Evolutionary conservation across 2,113 vertebrate species (phyloP).

Genomic region (rabbit (Oryctolagus cuniculus)): DNA sequence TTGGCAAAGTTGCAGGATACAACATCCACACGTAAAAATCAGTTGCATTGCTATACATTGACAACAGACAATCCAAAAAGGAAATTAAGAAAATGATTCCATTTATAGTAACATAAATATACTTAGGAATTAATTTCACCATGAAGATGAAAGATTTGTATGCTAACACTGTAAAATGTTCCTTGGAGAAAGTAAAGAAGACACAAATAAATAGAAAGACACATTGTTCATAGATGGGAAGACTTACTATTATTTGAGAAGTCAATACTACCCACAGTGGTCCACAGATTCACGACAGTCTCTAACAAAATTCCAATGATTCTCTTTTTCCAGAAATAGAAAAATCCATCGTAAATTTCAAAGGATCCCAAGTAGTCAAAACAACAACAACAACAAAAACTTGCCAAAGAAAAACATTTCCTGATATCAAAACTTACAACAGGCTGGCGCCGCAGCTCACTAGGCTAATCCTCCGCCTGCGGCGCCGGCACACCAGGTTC

Average conservation of each 20-base stretch:
- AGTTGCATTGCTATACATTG: not conserved
- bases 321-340: not conserved
- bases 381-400: slow-evolving; percentile 14
- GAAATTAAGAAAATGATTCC: slow-evolving; percentile 26
- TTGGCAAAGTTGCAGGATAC: not conserved
- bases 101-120: not conserved
- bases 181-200: slow-evolving; percentile 24
- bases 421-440: slow-evolving; percentile 18
- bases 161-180: not conserved
- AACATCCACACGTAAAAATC: not conserved
- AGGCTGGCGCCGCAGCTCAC: no score
- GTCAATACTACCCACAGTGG: not conserved
- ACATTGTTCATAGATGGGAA: not conserved
- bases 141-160: not conserved
- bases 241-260: not conserved
- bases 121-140: not conserved
- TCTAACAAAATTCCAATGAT: slow-evolving; percentile 9
- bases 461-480: no score
- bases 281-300: not conserved
- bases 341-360: slow-evolving; percentile 18
- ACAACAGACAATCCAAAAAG: not conserved
- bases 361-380: not conserved
- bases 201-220: not conserved
- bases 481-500: no score
- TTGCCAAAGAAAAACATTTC: not conserved